phyloP scores from a whole-genome alignment of 2,113 vertebrate genomes.

The Menidia beryllina region DNA sequence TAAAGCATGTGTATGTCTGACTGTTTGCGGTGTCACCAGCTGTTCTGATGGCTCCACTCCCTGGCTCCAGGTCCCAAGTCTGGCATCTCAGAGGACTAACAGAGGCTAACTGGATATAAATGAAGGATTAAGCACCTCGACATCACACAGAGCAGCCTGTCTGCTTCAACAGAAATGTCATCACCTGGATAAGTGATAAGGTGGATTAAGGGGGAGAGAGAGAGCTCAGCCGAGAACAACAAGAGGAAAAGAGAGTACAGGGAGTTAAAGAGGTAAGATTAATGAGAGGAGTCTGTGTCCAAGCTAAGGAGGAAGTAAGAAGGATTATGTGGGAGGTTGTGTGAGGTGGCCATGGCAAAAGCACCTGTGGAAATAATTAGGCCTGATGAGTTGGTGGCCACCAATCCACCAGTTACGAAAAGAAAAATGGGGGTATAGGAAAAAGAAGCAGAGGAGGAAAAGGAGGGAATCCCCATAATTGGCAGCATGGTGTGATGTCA shows the following conservation, averaged over 20 bases:
- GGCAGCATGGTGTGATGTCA: constrained; percentile 55
- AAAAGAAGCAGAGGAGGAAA: constrained; percentile 56
- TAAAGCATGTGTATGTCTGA: neutral
- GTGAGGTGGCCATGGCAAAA: neutral
- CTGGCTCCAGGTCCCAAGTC: constrained; percentile 48
- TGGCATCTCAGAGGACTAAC: constrained; percentile 41
- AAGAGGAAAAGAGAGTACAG: constrained; percentile 66
- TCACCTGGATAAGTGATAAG: constrained; percentile 49
- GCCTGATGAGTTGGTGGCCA: neutral
- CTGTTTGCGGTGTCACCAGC: constrained; percentile 34
- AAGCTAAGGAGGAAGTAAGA: neutral
- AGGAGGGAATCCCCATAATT: constrained; percentile 56
- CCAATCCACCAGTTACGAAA: constrained; percentile 26
- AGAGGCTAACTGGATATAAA: constrained; percentile 52
- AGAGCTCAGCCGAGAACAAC: constrained; percentile 62
- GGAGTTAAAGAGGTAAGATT: neutral
- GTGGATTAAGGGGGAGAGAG: constrained; percentile 15
- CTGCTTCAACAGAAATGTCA: constrained; percentile 51
- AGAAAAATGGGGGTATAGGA: neutral
- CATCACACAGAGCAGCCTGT: constrained; percentile 30
- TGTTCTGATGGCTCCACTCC: constrained; percentile 45
- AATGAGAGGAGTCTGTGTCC: neutral
- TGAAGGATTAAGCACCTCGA: constrained; percentile 60
- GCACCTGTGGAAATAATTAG: constrained; percentile 20
- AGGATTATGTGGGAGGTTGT: constrained; percentile 5